Base-by-base conservation (phyloP, 2,888 invertebrate genomes). In the Pachliopta kotzebuea region DNA sequence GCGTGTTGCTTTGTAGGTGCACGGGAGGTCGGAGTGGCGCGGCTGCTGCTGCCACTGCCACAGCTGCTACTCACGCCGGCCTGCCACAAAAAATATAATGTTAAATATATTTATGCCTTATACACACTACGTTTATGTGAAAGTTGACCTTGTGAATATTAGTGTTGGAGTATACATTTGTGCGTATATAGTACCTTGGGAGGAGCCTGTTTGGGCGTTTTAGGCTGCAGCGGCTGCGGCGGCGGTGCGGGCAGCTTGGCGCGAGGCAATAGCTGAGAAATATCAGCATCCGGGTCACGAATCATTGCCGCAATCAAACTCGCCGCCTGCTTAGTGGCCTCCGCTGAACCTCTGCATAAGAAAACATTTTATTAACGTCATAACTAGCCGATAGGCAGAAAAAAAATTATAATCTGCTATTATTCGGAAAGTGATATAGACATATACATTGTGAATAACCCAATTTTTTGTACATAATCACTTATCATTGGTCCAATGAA, bases 211-310 rank as follows among this genome's bases (percentile, higher is more conserved):
- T 90, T 86, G 73, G 94, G 93, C 67, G 69, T 71, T 55, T 67
- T 72, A 62, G 71, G 86, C 76, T 79, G 80, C 67, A 92, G 88
- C 56, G 96, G 95, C 76, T 96, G 87, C 49, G 92, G 89, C 60
- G 93, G 88, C 45, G 93, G 86, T 49, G 93, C 86, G 56, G 93
- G 88, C 79, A 76, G 72, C 70, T 93, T 93, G 63, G 92, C 90
- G 76, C 95, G 94, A 63, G 97, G 96, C 79, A 98, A 84, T 92
- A 98, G 94, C 80, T 95, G 95, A 71, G 95, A 89, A 73, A 98
- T 96, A 83, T 98, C 98, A 3, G 96, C 96, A 74, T 99, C 99
- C 7, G 98, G 98, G 92, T 99, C 99, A 84, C 97, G 97, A 77
- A 99, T 97, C 77, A 99, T 93, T 14, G 97, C 95, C 54, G 96